Percentiles rank a stretch among this genome's conserved stretches.
Evolutionary conservation across 2,113 vertebrate species (phyloP).

Genomic region (Tympanuchus pallidicinctus): DNA sequence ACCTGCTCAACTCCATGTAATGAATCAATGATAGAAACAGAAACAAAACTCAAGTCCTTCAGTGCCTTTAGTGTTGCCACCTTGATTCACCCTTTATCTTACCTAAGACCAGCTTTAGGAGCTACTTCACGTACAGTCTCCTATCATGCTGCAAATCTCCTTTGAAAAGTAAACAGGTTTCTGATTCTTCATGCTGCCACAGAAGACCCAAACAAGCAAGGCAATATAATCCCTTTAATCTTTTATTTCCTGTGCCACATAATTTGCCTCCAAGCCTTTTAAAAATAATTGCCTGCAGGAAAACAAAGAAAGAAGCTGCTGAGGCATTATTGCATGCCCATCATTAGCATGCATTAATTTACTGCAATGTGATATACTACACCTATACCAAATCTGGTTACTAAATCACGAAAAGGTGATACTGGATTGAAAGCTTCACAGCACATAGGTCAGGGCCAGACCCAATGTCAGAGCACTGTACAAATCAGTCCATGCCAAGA

Average conservation of each 20-base stretch:
- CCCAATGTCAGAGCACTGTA: neutral
- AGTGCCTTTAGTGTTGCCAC: neutral
- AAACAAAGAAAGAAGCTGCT: fast-evolving
- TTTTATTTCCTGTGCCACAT: neutral
- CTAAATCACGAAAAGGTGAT: neutral
- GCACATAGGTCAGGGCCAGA: neutral
- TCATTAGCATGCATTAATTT: neutral
- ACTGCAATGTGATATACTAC: neutral
- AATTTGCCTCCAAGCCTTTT: neutral
- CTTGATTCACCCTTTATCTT: neutral
- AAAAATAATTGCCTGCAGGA: neutral
- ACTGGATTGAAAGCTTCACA: neutral
- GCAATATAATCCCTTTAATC: fast-evolving
- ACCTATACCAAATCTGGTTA: neutral
- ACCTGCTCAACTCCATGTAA: neutral
- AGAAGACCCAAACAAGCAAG: neutral
- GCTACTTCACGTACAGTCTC: neutral
- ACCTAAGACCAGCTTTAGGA: neutral
- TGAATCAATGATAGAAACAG: neutral
- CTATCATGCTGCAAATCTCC: neutral
- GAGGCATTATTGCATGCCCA: neutral
- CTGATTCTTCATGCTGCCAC: neutral
- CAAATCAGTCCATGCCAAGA: neutral
- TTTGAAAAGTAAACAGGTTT: neutral
- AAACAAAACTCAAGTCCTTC: neutral